A percentile compares a stretch with the other conserved stretches of the same genome.
Conservation (phyloP, 2,797 vertebrate genomes). For the Perodicticus potto region DNA sequence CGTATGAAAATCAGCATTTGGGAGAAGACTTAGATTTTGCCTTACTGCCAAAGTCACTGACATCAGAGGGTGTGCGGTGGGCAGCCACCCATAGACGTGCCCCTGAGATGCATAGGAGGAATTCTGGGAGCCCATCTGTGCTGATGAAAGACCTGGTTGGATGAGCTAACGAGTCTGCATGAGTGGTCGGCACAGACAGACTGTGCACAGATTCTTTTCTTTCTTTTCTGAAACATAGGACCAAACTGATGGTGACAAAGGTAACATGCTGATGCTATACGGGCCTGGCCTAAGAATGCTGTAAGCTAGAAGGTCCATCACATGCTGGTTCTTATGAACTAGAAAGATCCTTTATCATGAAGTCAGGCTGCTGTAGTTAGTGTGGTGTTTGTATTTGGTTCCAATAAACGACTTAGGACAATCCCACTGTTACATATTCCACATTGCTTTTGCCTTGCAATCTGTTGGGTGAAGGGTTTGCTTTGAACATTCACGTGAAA, state of each 20-base stretch:
- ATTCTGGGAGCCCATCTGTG: no score
- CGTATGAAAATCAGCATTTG: rapidly evolving
- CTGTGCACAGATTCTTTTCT: no score
- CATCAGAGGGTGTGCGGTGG: rapidly evolving
- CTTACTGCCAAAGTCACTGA: background rate
- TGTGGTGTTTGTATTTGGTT: background rate
- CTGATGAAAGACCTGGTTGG: background rate
- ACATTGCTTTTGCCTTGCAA: no score
- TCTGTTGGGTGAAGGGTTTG: background rate
- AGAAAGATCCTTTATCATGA: background rate
- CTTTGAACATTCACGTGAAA: background rate
- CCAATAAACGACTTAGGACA: background rate
- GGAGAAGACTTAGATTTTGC: background rate
- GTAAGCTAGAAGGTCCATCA: no score
- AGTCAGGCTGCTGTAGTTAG: no score
- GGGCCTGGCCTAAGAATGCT: rapidly evolving
- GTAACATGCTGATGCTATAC: background rate
- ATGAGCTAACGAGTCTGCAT: rapidly evolving
- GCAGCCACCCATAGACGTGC: rapidly evolving
- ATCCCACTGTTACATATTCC: no score
- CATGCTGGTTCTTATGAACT: background rate
- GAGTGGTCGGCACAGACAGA: rapidly evolving
- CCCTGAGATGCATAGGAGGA: background rate
- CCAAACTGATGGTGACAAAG: background rate
- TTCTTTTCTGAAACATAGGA: rapidly evolving